These are phyloP conservation scores for Reticulitermes speratus DNA, from an alignment of 1,140 invertebrate species.

Conservation along the genomic window DNA sequence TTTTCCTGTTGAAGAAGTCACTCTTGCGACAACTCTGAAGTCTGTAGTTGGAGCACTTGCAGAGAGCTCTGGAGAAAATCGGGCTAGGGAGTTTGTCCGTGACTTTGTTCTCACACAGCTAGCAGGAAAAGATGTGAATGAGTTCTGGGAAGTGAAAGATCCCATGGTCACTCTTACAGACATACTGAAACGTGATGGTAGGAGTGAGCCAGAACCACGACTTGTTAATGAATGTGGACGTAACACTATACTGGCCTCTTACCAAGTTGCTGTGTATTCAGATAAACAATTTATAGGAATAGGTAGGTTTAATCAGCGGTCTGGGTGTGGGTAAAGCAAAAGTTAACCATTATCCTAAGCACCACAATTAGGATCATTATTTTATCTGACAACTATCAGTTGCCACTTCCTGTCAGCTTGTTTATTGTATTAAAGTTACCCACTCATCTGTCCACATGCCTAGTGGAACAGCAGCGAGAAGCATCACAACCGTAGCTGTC, in stretches of 20 bases:
- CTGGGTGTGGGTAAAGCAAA: neutral
- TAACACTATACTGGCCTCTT: slow-evolving; percentile 77
- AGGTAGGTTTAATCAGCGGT: slow-evolving; percentile 56
- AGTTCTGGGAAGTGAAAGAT: slow-evolving; percentile 76
- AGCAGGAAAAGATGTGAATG: slow-evolving; percentile 75
- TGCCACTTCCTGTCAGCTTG: neutral
- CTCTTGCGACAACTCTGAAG: slow-evolving; percentile 72
- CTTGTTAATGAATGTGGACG: slow-evolving; percentile 73
- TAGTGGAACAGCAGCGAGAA: too few relatives aligned
- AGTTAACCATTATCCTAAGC: too few relatives aligned
- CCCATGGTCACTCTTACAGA: slow-evolving; percentile 69
- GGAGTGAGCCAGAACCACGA: slow-evolving; percentile 68
- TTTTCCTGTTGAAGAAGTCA: slow-evolving; percentile 67
- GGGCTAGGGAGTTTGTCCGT: slow-evolving; percentile 72
- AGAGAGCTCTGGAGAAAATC: slow-evolving; percentile 57
- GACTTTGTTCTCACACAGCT: slow-evolving; percentile 85
- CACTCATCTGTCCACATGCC: neutral
- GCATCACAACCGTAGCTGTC: too few relatives aligned
- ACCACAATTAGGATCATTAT: neutral
- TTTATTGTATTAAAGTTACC: neutral
- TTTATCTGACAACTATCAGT: too few relatives aligned
- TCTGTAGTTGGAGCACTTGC: slow-evolving; percentile 81
- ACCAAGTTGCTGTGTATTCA: slow-evolving; percentile 82
- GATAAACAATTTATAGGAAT: slow-evolving; percentile 78
- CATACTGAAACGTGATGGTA: slow-evolving; percentile 56